phyloP scores from a whole-genome alignment of 2,113 vertebrate genomes.

The Tachysurus fulvidraco region DNA sequence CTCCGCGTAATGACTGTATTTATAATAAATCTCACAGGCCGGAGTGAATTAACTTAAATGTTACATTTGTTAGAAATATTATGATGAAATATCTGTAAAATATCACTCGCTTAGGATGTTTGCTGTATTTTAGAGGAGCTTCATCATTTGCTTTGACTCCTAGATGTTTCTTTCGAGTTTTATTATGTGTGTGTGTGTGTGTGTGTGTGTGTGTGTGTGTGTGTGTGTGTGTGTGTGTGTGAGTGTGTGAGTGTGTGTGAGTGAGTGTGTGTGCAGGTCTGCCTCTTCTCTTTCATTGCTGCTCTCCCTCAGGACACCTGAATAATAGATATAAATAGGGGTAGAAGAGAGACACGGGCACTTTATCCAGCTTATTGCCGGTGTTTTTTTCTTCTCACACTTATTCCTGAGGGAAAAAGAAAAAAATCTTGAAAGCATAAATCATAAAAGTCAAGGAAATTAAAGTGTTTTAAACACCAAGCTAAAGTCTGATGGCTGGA shows the following conservation, averaged over 20 bases:
- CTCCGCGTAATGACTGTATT: slow-evolving; percentile 11
- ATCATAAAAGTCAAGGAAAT: slow-evolving; percentile 32
- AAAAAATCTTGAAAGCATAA: slow-evolving; percentile 27
- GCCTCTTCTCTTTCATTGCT: slow-evolving; percentile 46
- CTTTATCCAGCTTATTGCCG: slow-evolving; percentile 45
- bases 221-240: not conserved
- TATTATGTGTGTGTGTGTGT: not conserved
- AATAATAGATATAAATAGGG: slow-evolving; percentile 57
- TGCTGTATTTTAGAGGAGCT: not conserved
- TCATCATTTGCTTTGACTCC: not conserved
- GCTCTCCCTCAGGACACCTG: slow-evolving; percentile 55
- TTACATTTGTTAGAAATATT: slow-evolving; percentile 1
- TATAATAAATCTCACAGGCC: slow-evolving; percentile 2
- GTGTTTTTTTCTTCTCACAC: slow-evolving; percentile 12
- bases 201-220: slow-evolving; percentile 55
- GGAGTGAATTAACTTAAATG: not conserved
- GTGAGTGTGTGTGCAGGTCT: slow-evolving; percentile 51
- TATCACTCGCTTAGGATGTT: not conserved
- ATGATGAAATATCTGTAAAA: not conserved
- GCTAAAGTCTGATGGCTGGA: not conserved
- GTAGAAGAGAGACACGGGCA: slow-evolving; percentile 29
- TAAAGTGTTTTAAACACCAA: not conserved
- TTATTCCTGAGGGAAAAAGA: slow-evolving; percentile 20
- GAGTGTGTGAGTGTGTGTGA: slow-evolving; percentile 56
- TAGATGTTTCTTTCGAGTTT: not conserved